Percentiles rank a stretch among this genome's conserved stretches.
phyloP scores from a whole-genome alignment of 2,113 vertebrate species.

The Sapajus apella region DNA sequence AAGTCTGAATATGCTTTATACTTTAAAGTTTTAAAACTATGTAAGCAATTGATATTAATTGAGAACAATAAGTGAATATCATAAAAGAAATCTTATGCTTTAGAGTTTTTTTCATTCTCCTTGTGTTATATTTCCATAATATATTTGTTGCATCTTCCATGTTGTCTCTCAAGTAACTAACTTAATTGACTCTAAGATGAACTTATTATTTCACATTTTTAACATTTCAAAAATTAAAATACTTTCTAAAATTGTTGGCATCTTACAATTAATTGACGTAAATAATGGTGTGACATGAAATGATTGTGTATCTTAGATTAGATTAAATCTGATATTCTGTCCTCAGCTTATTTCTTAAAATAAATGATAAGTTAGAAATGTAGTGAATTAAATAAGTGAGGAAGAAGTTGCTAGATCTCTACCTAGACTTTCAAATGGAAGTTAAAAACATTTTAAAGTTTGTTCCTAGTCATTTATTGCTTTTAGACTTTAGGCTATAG shows the following conservation, averaged over 20 bases:
- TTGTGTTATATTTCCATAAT: not conserved
- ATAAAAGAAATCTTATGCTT: not conserved
- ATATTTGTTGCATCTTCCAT: not conserved
- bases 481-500: not conserved
- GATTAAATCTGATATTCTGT: not conserved
- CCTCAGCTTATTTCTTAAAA: conserved; percentile 8
- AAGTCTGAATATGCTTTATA: not conserved
- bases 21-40: not conserved
- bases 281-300: not conserved
- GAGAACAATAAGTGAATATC: not conserved
- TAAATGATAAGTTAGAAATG: not conserved
- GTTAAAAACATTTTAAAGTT: not conserved
- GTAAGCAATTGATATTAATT: not conserved
- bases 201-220: conserved; percentile 6
- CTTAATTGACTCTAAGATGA: not conserved
- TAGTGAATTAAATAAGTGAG: not conserved
- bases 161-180: not conserved
- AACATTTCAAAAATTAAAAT: conserved; percentile 36
- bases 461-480: conserved; percentile 19
- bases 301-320: not conserved
- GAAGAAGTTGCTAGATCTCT: not conserved
- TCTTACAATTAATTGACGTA: not conserved
- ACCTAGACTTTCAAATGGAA: not conserved
- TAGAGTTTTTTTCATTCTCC: not conserved
- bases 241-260: conserved; percentile 15